These are phyloP conservation scores for Pardalotus punctatus DNA, from an alignment of 2,113 vertebrate genomes.

Conservation along the genomic window DNA sequence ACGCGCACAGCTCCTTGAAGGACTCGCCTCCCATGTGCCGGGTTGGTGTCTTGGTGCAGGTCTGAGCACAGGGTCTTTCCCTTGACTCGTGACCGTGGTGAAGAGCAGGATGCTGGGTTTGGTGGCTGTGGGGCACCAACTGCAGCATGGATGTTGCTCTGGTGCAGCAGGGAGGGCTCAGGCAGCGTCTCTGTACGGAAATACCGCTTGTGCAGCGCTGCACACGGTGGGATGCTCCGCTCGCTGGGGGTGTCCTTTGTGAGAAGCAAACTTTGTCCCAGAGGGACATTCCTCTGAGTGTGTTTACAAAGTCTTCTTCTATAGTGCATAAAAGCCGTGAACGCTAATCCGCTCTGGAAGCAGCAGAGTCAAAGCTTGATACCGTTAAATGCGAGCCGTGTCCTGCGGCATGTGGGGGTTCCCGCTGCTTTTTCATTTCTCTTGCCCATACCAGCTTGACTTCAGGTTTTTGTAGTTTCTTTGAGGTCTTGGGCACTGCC, in stretches of 20 bases:
- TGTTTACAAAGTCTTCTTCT: background rate
- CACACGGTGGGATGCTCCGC: accelerated
- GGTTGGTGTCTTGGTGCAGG: background rate
- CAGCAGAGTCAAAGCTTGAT: background rate
- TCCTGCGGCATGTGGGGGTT: background rate
- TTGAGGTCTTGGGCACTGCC: background rate
- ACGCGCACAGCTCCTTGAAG: background rate
- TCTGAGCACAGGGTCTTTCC: background rate
- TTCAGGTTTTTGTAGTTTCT: background rate
- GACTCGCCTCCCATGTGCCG: accelerated
- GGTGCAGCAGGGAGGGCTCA: background rate
- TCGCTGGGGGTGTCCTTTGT: background rate
- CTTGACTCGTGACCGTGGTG: background rate
- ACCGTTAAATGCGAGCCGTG: background rate
- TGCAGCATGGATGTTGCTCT: accelerated
- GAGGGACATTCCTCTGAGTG: background rate
- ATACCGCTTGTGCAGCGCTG: accelerated
- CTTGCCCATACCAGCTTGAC: background rate
- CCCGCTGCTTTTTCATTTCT: background rate
- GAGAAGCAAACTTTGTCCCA: background rate
- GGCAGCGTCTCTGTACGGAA: background rate
- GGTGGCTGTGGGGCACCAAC: background rate
- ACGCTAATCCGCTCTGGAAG: background rate
- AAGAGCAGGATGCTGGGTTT: background rate
- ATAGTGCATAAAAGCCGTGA: background rate